Base-by-base conservation (phyloP, 64 coral and sea anemone genomes). In the Stylophora pistillata region DNA sequence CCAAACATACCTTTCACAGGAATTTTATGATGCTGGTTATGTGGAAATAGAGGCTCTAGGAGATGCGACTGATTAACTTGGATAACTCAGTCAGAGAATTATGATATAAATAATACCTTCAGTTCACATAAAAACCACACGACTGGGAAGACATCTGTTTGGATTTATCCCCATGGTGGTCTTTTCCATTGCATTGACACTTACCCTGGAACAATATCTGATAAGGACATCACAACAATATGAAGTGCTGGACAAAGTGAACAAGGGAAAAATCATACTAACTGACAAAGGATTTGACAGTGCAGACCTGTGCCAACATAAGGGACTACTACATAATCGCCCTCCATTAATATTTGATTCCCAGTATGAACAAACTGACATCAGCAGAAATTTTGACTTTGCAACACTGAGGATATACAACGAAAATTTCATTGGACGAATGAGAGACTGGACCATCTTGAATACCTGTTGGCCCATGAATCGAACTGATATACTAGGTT, bases 241-340 rank as follows among this genome's bases (percentile, higher is more conserved):
- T 88, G 86, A 20, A 37, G 71, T 88, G 3, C 54, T 88, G 56
- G 86, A 88, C 53, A 62, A 30, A 28, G 23, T 58, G 15, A 18
- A 15, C 5, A 76, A 57, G 64, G 86, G 86, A 61, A 76, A n/a
- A 17, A 30, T 88, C 33, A 77, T 93, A 25, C 18, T 93, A 62
- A 93, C 77, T 11, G 86, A 93, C 32, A 93, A 92, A 23, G 90
- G 90, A 13, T 77, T 92, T 72, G 72, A 20, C 10, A 86, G 86
- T 30, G 72, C 61, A 31, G 82, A 92, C 25, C 26, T 68, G 0
- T 86, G 82, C 18, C 90, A 56, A 18, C 1, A 77, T 14, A 92
- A 77, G 12, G 82, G 90, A 13, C 28, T 92, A 5, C 10, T n/a
- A 12, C 90, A 92, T 34, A 92, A 92, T 82, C 28, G 74, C 11